phyloP scores from a whole-genome alignment of 2,797 vertebrate species.

The Sarcophilus harrisii region DNA sequence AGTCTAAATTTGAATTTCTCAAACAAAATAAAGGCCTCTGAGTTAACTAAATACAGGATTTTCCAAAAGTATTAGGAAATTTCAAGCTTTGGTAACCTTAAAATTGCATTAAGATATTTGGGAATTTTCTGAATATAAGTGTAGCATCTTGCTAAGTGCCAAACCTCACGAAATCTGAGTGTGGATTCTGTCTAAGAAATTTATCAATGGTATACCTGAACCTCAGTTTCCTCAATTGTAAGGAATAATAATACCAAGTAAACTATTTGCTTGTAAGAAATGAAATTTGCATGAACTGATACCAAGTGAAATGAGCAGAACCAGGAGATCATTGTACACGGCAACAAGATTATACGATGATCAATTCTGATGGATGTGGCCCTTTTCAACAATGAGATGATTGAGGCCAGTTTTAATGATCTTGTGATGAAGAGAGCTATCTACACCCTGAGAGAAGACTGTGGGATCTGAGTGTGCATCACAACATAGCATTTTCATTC shows the following conservation, averaged over 20 bases:
- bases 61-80: neutral
- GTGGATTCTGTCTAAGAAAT: neutral
- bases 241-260: neutral
- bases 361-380: no score
- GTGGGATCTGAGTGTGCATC: no score
- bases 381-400: no score
- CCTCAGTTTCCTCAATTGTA: neutral
- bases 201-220: neutral
- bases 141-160: no score
- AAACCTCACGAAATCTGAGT: neutral
- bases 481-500: no score
- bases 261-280: neutral
- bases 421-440: no score
- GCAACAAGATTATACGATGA: no score
- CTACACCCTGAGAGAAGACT: no score
- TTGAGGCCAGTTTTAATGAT: no score
- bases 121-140: neutral
- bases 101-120: neutral
- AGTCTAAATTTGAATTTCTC: slow-evolving; percentile 37
- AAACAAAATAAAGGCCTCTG: slow-evolving; percentile 24
- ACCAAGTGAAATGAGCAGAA: no score
- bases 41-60: neutral
- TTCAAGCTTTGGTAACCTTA: neutral
- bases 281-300: neutral
- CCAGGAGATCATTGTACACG: no score